A percentile compares a stretch with the other conserved stretches of the same genome.
phyloP scores from a whole-genome alignment of 2,888 invertebrate species.

The Cephonodes hylas region DNA sequence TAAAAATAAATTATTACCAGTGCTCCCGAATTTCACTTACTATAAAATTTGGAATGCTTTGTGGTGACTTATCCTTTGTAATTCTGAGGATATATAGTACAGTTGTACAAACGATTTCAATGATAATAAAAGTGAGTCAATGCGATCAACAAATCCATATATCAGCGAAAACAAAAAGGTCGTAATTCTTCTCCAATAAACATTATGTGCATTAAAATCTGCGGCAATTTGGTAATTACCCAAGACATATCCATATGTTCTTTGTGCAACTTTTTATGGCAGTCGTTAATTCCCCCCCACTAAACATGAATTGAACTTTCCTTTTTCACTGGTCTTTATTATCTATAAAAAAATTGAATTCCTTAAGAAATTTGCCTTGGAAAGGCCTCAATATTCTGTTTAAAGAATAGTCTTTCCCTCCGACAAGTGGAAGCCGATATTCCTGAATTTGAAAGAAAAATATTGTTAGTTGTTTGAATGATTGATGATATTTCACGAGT shows the following conservation, averaged over 20 bases:
- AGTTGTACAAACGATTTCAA: background rate
- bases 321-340: conserved; percentile 20
- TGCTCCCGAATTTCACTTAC: background rate
- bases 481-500: background rate
- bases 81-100: background rate
- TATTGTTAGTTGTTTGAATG: background rate
- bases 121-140: background rate
- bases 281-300: conserved; percentile 65
- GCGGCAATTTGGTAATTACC: conserved; percentile 37
- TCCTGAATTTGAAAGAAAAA: background rate
- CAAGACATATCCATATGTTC: conserved; percentile 47
- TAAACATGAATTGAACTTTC: conserved; percentile 44
- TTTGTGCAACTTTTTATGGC: conserved; percentile 64
- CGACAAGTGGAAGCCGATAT: conserved; percentile 15
- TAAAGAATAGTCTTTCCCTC: conserved; percentile 34
- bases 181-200: conserved; percentile 18
- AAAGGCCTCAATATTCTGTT: conserved; percentile 58
- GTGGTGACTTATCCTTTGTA: background rate
- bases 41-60: background rate
- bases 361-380: conserved; percentile 16
- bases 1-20: background rate
- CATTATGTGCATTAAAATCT: conserved; percentile 23
- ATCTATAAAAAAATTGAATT: background rate
- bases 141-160: background rate
- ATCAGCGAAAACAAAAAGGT: background rate